Base-by-base conservation (phyloP, 2,113 vertebrate genomes). In the Entosphenus tridentatus region DNA sequence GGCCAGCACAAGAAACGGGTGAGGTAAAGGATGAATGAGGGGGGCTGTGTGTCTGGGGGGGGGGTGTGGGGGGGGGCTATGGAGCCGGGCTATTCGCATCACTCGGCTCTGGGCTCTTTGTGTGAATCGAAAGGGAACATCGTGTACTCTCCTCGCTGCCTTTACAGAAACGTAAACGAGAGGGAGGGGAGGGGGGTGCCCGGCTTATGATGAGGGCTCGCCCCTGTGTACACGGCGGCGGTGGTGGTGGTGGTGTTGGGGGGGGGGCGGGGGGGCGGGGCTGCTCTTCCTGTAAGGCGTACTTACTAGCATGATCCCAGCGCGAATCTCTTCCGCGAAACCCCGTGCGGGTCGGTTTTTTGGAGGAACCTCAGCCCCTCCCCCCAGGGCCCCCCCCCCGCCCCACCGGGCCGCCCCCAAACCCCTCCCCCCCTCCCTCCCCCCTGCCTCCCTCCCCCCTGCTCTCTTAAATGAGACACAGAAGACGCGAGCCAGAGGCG, bases 271-370 rank as follows among this genome's bases (percentile, higher is more conserved):
- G 13, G 58, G 58, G 13, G 13, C 58, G 13, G 58, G 13, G 13
- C 58, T 8, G 16, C 39, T 10, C 14, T 65, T 65, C 59, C 59
- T 65, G 59, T 65, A 65, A 65, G 59, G n/a, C 59, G 39, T 65
- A n/a, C 14, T 65, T 65, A 65, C 59, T 18, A 65, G 59, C 10
- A n/a, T n/a, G n/a, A 65, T 39, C 59, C 14, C 59, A 18, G 8
- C 59, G n/a, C 59, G n/a, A 16, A 65, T 65, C 59, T n/a, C 59
- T 65, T 65, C 59, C 59, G 8, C 59, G 59, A 65, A 65, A 65
- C 59, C 59, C 10, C 59, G 59, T 65, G 59, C 59, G n/a, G 2
- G 39, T 6, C 39, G 39, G 39, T 39, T 5, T 39, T 39, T n/a
- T n/a, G n/a, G 39, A 39, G 59, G 59, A 65, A 65, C 10, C 59